A percentile compares a stretch with the other conserved stretches of the same genome.
phyloP scores from a whole-genome alignment of 2,113 vertebrate genomes.

The Oryzias melastigma region DNA sequence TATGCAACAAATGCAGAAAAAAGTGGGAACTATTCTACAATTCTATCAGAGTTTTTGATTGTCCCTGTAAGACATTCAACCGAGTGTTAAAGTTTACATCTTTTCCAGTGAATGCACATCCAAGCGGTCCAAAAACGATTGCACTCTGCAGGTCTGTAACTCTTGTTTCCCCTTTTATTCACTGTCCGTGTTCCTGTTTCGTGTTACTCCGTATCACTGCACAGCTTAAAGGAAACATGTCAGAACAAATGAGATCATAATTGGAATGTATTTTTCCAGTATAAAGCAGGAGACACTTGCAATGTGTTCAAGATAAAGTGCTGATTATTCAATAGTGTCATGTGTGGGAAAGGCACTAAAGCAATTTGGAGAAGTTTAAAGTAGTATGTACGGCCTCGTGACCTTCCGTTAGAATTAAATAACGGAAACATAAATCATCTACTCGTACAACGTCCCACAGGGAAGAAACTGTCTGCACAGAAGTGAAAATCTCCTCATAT shows the following conservation, averaged over 20 bases:
- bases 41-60: too few relatives aligned
- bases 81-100: not conserved
- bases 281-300: not conserved
- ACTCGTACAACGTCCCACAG: slow-evolving; percentile 19
- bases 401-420: slow-evolving; percentile 21
- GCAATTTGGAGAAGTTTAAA: slow-evolving; percentile 10
- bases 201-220: slow-evolving; percentile 1
- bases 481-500: slow-evolving; percentile 28
- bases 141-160: not conserved
- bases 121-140: not conserved
- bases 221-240: not conserved
- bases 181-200: not conserved
- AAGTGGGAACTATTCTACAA: too few relatives aligned
- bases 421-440: slow-evolving; percentile 19
- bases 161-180: slow-evolving; percentile 1
- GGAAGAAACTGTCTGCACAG: slow-evolving; percentile 30
- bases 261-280: slow-evolving; percentile 3
- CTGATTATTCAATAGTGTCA: slow-evolving; percentile 12
- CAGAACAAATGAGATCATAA: not conserved
- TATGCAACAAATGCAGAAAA: too few relatives aligned
- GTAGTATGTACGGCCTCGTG: slow-evolving; percentile 11
- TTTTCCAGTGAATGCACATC: not conserved
- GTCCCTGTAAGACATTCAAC: too few relatives aligned
- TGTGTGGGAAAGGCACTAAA: slow-evolving; percentile 15
- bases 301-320: slow-evolving; percentile 14